A percentile compares a stretch with the other conserved stretches of the same genome.
Conservation (phyloP, 2,888 invertebrate species). For the Dugesia japonica region DNA sequence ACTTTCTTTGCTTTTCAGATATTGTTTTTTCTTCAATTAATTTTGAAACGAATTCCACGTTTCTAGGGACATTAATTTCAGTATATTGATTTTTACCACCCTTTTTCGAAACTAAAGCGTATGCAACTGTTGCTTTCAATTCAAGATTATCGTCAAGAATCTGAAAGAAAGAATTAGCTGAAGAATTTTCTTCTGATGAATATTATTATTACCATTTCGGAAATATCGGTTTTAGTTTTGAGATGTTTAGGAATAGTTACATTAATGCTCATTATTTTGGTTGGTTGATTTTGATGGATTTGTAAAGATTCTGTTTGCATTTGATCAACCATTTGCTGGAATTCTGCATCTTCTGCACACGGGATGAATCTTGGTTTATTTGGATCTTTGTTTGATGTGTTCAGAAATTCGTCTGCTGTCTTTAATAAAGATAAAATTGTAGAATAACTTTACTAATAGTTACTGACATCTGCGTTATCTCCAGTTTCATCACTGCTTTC, state of each 20-base stretch:
- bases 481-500: slow-evolving; percentile 6
- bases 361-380: slow-evolving; percentile 7
- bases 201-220: background rate
- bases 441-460: background rate
- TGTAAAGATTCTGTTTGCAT: background rate
- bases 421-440: background rate
- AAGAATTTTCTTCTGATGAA: too few relatives aligned
- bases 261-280: background rate
- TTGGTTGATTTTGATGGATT: background rate
- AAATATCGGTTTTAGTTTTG: background rate
- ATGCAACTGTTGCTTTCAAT: background rate
- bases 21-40: background rate
- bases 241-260: background rate
- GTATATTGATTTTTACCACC: slow-evolving; percentile 10
- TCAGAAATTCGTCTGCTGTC: background rate
- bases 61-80: background rate
- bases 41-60: background rate
- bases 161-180: too few relatives aligned
- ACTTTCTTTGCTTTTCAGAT: slow-evolving; percentile 2
- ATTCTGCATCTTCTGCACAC: background rate
- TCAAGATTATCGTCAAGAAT: background rate
- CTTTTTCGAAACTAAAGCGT: background rate
- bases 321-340: slow-evolving; percentile 15
- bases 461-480: background rate
- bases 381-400: background rate